Base-by-base conservation (phyloP, 2,888 invertebrate genomes). In the Schrankia costaestrigalis region DNA sequence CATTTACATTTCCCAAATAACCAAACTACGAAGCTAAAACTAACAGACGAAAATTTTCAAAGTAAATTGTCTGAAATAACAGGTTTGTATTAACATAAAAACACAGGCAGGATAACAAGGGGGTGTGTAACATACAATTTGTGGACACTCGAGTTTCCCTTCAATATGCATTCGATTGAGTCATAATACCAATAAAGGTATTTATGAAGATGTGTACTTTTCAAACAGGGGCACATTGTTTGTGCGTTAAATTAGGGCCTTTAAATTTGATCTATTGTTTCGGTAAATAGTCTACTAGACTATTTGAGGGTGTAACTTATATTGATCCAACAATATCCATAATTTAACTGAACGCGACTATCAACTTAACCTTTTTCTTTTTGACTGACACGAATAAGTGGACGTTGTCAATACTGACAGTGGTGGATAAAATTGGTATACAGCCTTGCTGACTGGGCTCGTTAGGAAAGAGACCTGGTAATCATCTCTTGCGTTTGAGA, bases 181-280 rank as follows among this genome's bases (percentile, higher is more conserved):
- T 78, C 82, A 84, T 86, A 79, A 81, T 68, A 60, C 63, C 61
- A 63, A 66, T 76, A 76, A 74, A 70, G 64, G 66, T 68, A 54
- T 62, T 73, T 60, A 69, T 61, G 65, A 78, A 75, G 75, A 76
- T 74, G 76, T 80, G 69, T 78, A 58, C 76, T 56, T 76, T 63
- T 53, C 59, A 64, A 70, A 71, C 71, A 63, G 67, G 63, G 77
- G 78, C 75, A 62, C 63, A 55, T 44, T 76, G 72, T 78, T 78
- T 79, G 67, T 61, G 42, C 46, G 47, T 55, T 57, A 74, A 80
- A 78, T 81, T 77, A 68, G 63, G 62, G 71, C 53, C 64, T 71
- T 74, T 72, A 60, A 60, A 60, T 38, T 63, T 80, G 79, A 82
- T 83, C 74, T 80, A 84, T 81, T 69, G 69, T 71, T 59, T 71